Evolutionary conservation across 2,113 vertebrate genomes (phyloP).

Genomic region (Carassius auratus): DNA sequence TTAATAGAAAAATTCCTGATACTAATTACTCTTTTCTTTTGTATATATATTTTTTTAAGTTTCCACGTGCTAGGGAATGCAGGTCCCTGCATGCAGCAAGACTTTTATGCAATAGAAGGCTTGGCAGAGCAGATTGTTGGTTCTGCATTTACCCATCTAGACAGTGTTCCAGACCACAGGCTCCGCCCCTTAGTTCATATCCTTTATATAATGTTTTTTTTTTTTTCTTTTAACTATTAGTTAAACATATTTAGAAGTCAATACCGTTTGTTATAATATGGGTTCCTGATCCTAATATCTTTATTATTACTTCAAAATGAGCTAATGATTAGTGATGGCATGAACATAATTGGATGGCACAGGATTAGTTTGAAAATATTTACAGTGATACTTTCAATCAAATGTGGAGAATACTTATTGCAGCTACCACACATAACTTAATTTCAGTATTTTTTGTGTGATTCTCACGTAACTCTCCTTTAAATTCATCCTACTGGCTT

Average conservation of each 20-base stretch:
- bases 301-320: not conserved
- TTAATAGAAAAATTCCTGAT: not conserved
- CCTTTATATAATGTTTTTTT: constrained; percentile 67
- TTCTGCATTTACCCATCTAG: constrained; percentile 87
- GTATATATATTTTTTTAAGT: constrained; percentile 65
- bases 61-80: constrained; percentile 88
- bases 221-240: not conserved
- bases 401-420: not conserved
- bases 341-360: not conserved
- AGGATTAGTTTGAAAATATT: no score
- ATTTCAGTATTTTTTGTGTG: no score
- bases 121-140: constrained; percentile 83
- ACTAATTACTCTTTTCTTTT: not conserved
- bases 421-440: no score
- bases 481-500: no score
- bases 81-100: constrained; percentile 87
- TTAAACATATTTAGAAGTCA: not conserved
- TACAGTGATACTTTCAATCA: not conserved
- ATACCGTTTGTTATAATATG: not conserved
- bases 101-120: constrained; percentile 89
- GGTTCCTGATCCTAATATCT: not conserved
- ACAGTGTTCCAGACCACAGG: constrained; percentile 90
- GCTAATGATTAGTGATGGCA: not conserved
- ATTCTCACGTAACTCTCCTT: no score
- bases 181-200: constrained; percentile 94